Base-by-base conservation (phyloP, 2,113 vertebrate species). In the Melanostigma gelatinosum region DNA sequence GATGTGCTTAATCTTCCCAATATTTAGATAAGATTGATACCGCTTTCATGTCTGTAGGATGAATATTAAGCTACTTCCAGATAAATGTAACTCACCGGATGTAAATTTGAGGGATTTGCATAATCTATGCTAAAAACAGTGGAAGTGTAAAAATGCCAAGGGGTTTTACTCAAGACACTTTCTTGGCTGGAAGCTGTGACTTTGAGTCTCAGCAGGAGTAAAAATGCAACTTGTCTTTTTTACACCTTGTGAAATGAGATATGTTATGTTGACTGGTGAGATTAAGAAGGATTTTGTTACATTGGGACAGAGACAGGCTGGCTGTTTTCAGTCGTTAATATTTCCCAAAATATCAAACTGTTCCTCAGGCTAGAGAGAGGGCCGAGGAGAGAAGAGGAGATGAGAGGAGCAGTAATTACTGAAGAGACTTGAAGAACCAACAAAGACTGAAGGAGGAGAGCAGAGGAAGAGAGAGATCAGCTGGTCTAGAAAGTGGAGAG, bases 401-500 rank as follows among this genome's bases (percentile, higher is more conserved):
- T 13, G 27, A 68, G n/a, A 48, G 42, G 57, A 42, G n/a, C 18
- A n/a, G 54, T 79, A 82, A 86, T 79, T 83, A 86, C 57, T 73
- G 10, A 27, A 61, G 22, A 70, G 61, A 60, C 46, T 61, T 85
- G 54, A 79, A 68, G 72, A 75, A 29, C 29, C 11, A 69, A 84
- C 36, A 71, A 84, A 76, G 50, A 27, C 34, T 69, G 61, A 77
- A 72, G 72, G 44, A 54, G 66, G 61, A 72, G 68, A 70, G 63
- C 36, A 69, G 73, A 68, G 29, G 13, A 58, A 64, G 72, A 72
- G 32, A 70, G 55, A 64, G 82, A 85, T 79, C 83, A 87, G 81
- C 50, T 85, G 84, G 78, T 74, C 63, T 77, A 24, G 57, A 72
- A 63, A 85, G 71, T 75, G 57, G 63, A 74, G 74, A 74, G 57